Base-by-base conservation (phyloP, 2,797 vertebrate genomes). In the Acridotheres tristis region DNA sequence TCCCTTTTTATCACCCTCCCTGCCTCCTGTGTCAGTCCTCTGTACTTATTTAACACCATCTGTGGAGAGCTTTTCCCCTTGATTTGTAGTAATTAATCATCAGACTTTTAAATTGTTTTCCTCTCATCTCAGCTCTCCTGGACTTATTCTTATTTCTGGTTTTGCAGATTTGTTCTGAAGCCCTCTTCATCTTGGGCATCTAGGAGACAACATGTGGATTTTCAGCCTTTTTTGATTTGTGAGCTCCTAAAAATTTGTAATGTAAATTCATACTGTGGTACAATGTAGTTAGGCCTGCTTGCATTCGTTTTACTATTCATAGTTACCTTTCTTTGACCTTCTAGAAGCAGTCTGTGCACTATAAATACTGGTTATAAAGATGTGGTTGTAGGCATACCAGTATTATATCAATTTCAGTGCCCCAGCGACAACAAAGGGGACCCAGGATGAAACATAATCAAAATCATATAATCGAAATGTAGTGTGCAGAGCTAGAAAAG, bases 281-380 rank as follows among this genome's bases (percentile, higher is more conserved):
- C n/a, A 79, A 51, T 32, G 23, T 36, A 50, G n/a, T 57, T 89
- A 75, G 78, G 38, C 36, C 32, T 69, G 36, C 40, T 94, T 58
- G 50, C 73, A 80, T 75, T 58, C 84, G 76, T 23, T 25, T 88
- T 81, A 40, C 55, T 91, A 23, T 81, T 88, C 62, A 63, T 16
- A 69, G 76, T 79, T 94, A 94, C 88, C 91, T 95, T 81, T 87
- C 71, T 86, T 48, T 95, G 90, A 96, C 91, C 93, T 90, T 62
- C 36, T 69, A 57, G 83, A 91, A 54, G 59, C 29, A 91, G 63
- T 9, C 40, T 30, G 7, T 7, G 9, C 63, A 76, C 80, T 67
- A 85, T 90, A 96, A 96, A 94, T 77, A 91, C 26, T 79, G 48
- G 36, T 79, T 86, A 79, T 94, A 95, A 91, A 95, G 83, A 83